These are phyloP conservation scores for Henricia sp. DNA, from an alignment of 53 echinoderm and acorn worm genomes.

Conservation along the genomic window DNA sequence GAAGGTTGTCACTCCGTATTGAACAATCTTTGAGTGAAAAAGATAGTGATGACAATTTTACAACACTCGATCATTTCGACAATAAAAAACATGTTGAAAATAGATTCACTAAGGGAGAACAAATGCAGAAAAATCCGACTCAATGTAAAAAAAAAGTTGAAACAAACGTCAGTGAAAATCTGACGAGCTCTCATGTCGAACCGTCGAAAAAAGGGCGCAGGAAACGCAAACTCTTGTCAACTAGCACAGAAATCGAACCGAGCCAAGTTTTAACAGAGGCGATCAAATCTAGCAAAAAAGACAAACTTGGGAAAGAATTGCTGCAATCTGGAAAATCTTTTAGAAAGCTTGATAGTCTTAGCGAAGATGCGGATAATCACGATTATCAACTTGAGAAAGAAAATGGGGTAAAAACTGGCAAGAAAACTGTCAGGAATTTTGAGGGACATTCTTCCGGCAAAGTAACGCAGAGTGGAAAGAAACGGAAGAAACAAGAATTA, in stretches of 20 bases:
- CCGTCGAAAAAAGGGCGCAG: neutral
- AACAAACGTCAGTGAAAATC: neutral
- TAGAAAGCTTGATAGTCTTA: constrained; percentile 19
- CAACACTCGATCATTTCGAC: no score
- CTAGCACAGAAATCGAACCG: neutral
- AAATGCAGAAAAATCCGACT: no score
- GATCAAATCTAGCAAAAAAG: constrained; percentile 35
- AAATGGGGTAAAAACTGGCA: neutral
- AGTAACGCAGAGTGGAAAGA: constrained; percentile 19
- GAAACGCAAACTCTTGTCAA: constrained; percentile 42
- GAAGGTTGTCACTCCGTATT: constrained; percentile 49
- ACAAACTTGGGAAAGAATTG: neutral
- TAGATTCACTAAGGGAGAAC: neutral
- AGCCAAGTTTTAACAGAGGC: constrained; percentile 10
- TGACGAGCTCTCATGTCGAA: neutral
- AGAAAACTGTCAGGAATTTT: neutral
- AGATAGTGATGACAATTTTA: constrained; percentile 24
- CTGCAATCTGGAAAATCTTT: constrained; percentile 4
- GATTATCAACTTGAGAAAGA: neutral
- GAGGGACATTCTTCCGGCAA: no score
- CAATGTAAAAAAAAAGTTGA: neutral
- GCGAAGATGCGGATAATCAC: neutral
- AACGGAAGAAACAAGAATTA: constrained; percentile 19
- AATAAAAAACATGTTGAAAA: no score
- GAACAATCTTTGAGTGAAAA: constrained; percentile 21